Base-by-base conservation (phyloP, 2,888 invertebrate species). In the Drosophila parthenogenetica region DNA sequence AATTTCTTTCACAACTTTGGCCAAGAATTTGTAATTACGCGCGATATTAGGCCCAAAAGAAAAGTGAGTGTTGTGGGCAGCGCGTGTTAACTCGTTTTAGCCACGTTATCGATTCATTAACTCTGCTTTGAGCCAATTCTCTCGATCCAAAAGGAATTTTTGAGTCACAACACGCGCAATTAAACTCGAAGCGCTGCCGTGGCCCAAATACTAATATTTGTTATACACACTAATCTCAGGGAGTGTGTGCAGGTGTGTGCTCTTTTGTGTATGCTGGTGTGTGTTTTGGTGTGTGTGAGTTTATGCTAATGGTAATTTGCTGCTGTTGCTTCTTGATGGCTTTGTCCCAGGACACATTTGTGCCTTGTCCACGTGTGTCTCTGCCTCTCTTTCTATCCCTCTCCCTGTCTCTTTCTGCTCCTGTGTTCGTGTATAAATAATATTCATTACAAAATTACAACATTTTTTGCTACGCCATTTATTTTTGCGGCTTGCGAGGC, bases 381-480 rank as follows among this genome's bases (percentile, higher is more conserved):
- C 53, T 40, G 5, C 25, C 22, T 16, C 37, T 39, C 19, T 45
- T 10, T n/a, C 5, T n/a, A 5, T 29, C 5, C 29, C 2, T 32
- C 59, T 63, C 55, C 40, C 3, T 37, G 14, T 16, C 37, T 39
- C 19, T 45, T 7, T 8, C 5, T n/a, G n/a, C 13, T 32, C 5
- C 29, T 13, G 25, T 49, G 16, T 45, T 40, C 48, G 59, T 60
- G 68, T 71, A 53, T 57, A 61, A 64, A 61, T 66, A 70, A 74
- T 79, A 85, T 80, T 80, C 80, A 80, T 85, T 85, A 78, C 64
- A 71, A 78, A 77, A 80, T 85, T 73, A 69, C 58, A 67, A 63
- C 55, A 60, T 68, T 68, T 70, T 53, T 55, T 62, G 54, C 39
- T 53, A 64, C 67, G 51, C 49, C 65, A 68, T 69, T 77, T 73